Percentiles rank a stretch among this genome's conserved stretches.
Conservation (phyloP, 1,140 invertebrate genomes). For the Leptoteleia sp. region DNA sequence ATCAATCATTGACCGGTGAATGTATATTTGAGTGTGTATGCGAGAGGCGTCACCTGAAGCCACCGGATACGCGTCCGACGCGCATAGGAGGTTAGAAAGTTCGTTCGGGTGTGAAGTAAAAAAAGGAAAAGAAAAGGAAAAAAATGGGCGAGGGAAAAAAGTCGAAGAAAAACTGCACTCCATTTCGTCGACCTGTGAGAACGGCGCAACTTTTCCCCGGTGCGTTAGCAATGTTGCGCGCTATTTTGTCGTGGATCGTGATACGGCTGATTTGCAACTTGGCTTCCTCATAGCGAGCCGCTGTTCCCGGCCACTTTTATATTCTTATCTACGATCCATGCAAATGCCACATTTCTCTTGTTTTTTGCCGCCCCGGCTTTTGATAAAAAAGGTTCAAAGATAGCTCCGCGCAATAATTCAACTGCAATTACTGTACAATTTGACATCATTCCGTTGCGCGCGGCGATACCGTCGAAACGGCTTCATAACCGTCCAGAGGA, state of each 20-base stretch:
- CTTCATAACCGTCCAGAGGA: no score
- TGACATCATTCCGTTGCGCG: no score
- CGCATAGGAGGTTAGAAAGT: conserved; percentile 61
- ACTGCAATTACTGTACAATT: no score
- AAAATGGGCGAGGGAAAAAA: conserved; percentile 4
- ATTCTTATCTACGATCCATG: conserved; percentile 11
- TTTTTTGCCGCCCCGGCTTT: not conserved
- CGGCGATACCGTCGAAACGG: no score
- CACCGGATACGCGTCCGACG: conserved; percentile 53
- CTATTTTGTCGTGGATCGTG: conserved; percentile 29
- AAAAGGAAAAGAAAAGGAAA: no score
- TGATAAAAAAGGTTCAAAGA: no score
- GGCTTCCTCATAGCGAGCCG: conserved; percentile 15
- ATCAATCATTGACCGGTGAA: conserved; percentile 58
- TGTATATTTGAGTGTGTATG: conserved; percentile 49
- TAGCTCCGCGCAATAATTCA: no score
- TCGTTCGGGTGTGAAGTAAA: conserved; percentile 52
- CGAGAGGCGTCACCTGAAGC: conserved; percentile 57
- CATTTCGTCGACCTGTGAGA: conserved; percentile 32
- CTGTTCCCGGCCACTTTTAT: conserved; percentile 14
- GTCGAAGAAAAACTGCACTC: conserved; percentile 21
- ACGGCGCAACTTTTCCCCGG: conserved; percentile 30
- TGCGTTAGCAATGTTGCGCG: conserved; percentile 2
- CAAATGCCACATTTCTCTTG: conserved; percentile 21
- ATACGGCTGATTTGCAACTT: conserved; percentile 29